These are phyloP conservation scores for Cynodonichthys magdalenae DNA, from an alignment of 2,797 vertebrate genomes.

Conservation along the genomic window DNA sequence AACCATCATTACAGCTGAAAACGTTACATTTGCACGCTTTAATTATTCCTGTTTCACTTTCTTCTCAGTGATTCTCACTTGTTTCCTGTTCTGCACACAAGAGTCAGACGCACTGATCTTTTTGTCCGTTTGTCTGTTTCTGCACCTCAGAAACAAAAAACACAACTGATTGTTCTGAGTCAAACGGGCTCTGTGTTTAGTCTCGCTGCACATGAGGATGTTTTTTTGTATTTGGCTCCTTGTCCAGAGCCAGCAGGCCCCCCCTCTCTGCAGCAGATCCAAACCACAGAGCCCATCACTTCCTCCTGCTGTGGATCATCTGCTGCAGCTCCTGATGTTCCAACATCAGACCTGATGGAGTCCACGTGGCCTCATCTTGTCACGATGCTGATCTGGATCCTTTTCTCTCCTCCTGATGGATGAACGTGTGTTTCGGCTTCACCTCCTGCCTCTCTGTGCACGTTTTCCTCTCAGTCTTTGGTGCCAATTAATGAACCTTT, in stretches of 20 bases:
- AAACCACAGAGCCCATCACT: neutral
- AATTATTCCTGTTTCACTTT: constrained; percentile 1
- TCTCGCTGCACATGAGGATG: neutral
- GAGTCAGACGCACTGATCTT: neutral
- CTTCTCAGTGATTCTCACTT: neutral
- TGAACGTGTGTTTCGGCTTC: neutral
- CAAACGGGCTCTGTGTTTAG: neutral
- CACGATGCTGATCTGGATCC: neutral
- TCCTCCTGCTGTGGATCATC: neutral
- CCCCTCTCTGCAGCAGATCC: neutral
- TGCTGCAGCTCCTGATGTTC: neutral
- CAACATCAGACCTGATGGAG: constrained; percentile 2
- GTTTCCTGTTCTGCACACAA: neutral
- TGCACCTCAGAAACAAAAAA: neutral
- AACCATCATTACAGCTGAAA: constrained; percentile 6
- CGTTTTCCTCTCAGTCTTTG: neutral
- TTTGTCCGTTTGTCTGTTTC: neutral
- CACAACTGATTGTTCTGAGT: neutral
- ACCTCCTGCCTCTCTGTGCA: neutral
- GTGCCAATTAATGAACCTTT: neutral
- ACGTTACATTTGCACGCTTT: neutral
- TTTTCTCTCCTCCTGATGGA: constrained; percentile 2
- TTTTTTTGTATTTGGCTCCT: neutral
- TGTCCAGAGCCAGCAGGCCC: neutral
- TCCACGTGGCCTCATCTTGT: neutral